Conservation (phyloP, 2,797 vertebrate species). For the Alcedo quadribrachys region DNA sequence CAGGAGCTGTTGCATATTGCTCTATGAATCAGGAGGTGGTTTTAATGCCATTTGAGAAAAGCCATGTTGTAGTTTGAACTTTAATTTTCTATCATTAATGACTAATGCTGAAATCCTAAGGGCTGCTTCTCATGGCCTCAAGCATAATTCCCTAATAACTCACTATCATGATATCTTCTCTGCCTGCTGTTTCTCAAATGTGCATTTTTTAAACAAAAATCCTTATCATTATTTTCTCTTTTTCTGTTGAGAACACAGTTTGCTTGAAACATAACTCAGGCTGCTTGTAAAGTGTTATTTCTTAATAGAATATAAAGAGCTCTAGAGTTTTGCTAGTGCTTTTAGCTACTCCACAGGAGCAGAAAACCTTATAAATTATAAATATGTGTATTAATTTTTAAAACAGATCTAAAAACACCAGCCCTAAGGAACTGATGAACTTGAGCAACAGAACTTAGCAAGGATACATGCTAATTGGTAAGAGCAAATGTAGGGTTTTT, state of each 20-base stretch:
- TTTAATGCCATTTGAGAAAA: constrained; percentile 36
- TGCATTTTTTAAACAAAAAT: background rate
- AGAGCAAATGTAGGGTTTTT: background rate
- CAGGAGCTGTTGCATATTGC: background rate
- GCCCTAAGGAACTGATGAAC: background rate
- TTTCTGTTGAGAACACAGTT: background rate
- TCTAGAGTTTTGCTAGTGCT: background rate
- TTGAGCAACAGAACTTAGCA: background rate
- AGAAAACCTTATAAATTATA: background rate
- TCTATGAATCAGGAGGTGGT: background rate
- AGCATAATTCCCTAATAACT: background rate
- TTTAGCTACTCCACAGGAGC: background rate
- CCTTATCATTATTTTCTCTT: background rate
- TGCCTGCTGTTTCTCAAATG: background rate
- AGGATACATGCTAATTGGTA: background rate
- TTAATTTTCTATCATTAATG: constrained; percentile 16
- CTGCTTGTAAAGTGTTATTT: background rate
- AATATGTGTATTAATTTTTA: background rate
- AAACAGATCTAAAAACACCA: background rate
- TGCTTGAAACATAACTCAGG: background rate
- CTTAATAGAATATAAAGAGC: background rate
- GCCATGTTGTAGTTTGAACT: constrained; percentile 1
- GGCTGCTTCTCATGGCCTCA: constrained; percentile 9
- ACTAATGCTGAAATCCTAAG: constrained; percentile 30
- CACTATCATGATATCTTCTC: background rate